Evolutionary conservation across 2,113 vertebrate genomes (phyloP).

Genomic region (Turnix velox): DNA sequence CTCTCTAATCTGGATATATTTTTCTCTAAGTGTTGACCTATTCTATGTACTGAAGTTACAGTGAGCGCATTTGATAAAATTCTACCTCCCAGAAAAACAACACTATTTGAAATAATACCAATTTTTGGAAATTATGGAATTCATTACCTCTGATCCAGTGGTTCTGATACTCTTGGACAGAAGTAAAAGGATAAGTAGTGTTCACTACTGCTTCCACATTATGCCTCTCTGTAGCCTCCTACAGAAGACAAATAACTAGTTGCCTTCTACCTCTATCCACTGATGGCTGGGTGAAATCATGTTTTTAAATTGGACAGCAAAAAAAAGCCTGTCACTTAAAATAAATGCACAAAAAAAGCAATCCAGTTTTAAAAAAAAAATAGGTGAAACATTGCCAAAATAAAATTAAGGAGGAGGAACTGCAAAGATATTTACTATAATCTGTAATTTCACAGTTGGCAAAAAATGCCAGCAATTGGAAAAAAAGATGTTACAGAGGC

Average conservation of each 20-base stretch:
- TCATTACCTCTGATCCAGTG: not conserved
- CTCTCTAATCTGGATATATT: not conserved
- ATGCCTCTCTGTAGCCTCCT: not conserved
- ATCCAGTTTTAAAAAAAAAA: not conserved
- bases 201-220: not conserved
- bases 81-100: not conserved
- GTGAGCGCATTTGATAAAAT: not conserved
- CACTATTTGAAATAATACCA: not conserved
- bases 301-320: not conserved
- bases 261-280: not conserved
- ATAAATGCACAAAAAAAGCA: not conserved
- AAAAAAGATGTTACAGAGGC: not conserved
- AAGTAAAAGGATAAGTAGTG: not conserved
- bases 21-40: not conserved
- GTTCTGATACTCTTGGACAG: not conserved
- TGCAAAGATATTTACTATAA: not conserved
- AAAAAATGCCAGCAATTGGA: not conserved
- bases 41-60: not conserved
- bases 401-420: not conserved
- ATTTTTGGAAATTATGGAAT: accelerated
- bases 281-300: not conserved
- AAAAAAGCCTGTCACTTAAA: not conserved
- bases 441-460: not conserved
- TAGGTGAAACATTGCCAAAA: slow-evolving; percentile 3
- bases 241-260: not conserved